A percentile compares a stretch with the other conserved stretches of the same genome.
Conservation (phyloP, 2,113 vertebrate species). For the Hyperoodon ampullatus region DNA sequence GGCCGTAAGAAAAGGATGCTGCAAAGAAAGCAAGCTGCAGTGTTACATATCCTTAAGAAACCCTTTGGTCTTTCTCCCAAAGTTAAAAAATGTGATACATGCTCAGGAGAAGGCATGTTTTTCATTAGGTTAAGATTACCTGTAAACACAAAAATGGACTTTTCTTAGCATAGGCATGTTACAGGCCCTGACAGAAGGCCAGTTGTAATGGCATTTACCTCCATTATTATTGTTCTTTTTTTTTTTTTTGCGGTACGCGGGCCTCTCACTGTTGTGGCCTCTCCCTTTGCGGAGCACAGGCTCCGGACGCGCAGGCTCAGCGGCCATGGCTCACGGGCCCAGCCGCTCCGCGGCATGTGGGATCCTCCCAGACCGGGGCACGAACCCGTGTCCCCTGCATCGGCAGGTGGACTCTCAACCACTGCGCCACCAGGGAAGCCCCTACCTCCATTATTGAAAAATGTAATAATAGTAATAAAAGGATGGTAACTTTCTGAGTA, state of each 20-base stretch:
- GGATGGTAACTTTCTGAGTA: neutral
- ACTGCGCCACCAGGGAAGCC: no score
- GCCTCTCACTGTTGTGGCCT: no score
- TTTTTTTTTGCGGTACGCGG: no score
- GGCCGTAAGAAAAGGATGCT: neutral
- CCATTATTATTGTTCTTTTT: no score
- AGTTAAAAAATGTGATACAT: neutral
- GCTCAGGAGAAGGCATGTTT: neutral
- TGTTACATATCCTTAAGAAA: neutral
- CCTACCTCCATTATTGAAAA: neutral
- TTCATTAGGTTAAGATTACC: neutral
- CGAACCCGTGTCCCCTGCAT: no score
- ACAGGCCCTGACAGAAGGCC: neutral
- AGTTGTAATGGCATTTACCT: neutral
- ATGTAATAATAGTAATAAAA: neutral
- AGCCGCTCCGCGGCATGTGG: no score
- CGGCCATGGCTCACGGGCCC: no score
- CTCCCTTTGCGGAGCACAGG: no score
- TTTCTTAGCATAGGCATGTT: neutral
- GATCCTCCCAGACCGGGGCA: no score
- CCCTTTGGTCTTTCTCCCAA: neutral
- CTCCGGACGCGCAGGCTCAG: no score
- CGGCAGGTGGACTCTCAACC: no score
- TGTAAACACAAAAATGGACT: neutral
- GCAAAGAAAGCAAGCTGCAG: neutral